phyloP scores from a whole-genome alignment of 2,888 invertebrate genomes.

The Erebia aethiops region DNA sequence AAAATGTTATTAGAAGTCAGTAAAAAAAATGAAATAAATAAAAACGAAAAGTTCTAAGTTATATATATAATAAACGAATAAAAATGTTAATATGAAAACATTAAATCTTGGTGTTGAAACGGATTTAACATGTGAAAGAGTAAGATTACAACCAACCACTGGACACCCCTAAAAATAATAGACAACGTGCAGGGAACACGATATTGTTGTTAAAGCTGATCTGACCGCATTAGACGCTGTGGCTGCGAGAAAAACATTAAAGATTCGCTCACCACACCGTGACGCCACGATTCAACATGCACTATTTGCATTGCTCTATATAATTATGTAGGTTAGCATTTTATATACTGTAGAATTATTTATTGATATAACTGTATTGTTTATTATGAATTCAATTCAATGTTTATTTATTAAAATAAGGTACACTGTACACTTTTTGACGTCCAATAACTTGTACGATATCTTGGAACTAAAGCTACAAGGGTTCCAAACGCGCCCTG shows the following conservation, averaged over 20 bases:
- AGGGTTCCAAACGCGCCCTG: too few species aligned
- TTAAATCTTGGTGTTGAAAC: not conserved
- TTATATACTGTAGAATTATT: not conserved
- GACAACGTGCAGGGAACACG: slow-evolving; percentile 57
- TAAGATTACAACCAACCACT: slow-evolving; percentile 27
- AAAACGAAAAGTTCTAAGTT: not conserved
- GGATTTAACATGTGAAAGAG: slow-evolving; percentile 3
- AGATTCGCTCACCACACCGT: slow-evolving; percentile 33
- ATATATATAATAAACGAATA: too few species aligned
- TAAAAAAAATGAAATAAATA: not conserved
- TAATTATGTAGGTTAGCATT: slow-evolving; percentile 18
- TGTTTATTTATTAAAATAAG: too few species aligned
- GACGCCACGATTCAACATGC: slow-evolving; percentile 29
- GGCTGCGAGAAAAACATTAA: slow-evolving; percentile 36
- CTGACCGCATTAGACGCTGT: slow-evolving; percentile 61
- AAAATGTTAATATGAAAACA: not conserved
- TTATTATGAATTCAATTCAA: too few species aligned
- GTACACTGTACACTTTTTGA: too few species aligned
- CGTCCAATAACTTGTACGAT: too few species aligned
- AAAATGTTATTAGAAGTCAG: not conserved
- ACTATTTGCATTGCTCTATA: slow-evolving; percentile 17
- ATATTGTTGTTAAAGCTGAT: slow-evolving; percentile 55
- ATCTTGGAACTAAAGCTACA: too few species aligned
- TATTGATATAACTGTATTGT: not conserved
- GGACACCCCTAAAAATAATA: slow-evolving; percentile 32